phyloP scores from a whole-genome alignment of 37 sponge, comb jelly and placozoan genomes.

The Diacarnus erythraeanus region DNA sequence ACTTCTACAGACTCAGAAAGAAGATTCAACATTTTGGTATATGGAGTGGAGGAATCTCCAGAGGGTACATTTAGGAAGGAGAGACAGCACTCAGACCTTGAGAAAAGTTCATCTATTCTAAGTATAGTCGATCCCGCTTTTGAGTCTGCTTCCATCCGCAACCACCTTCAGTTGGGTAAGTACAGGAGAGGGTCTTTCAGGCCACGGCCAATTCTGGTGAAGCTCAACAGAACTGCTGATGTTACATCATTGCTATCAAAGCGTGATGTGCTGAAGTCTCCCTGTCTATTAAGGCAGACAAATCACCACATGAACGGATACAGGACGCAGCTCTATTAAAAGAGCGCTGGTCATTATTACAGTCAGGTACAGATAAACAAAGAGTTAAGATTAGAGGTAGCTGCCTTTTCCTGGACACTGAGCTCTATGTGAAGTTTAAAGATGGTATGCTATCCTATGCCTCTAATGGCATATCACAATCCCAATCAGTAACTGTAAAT shows the following conservation, averaged over 20 bases:
- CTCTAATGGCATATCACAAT: no score
- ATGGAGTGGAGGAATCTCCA: neutral
- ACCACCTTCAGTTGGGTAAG: neutral
- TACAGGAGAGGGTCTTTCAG: neutral
- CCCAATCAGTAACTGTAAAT: no score
- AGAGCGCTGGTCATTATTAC: neutral
- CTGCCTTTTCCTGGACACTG: no score
- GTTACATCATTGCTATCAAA: neutral
- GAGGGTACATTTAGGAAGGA: neutral
- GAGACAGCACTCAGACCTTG: neutral
- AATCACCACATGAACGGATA: neutral
- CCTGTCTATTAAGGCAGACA: neutral
- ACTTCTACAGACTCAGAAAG: neutral
- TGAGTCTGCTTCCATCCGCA: neutral
- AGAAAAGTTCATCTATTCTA: neutral
- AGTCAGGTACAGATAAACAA: neutral
- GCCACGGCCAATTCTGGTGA: constrained; percentile 1
- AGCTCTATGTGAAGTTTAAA: no score
- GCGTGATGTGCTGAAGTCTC: neutral
- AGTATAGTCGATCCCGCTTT: neutral
- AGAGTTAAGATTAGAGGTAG: neutral
- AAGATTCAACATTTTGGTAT: neutral
- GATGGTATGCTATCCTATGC: no score
- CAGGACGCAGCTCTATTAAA: neutral
- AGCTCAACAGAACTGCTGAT: constrained; percentile 5